Conservation (phyloP, 2,113 vertebrate species). For the Anarrhichthys ocellatus region DNA sequence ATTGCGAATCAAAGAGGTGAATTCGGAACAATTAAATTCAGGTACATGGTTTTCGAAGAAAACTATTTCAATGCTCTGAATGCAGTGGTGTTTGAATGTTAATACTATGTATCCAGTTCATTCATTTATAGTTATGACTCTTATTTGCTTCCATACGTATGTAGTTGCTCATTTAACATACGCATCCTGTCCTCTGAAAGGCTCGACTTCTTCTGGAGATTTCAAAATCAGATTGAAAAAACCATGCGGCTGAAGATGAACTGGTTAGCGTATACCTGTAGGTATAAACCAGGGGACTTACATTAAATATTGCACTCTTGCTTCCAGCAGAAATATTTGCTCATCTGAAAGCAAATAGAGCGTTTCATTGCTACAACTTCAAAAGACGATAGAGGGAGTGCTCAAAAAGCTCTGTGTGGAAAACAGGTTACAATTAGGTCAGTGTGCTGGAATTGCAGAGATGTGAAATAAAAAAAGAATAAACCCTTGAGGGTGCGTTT, state of each 20-base stretch:
- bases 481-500: conserved; percentile 46
- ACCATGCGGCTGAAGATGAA: background rate
- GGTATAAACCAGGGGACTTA: background rate
- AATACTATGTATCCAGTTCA: background rate
- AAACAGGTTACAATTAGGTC: conserved; percentile 68
- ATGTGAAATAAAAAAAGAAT: conserved; percentile 50
- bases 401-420: conserved; percentile 29
- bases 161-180: background rate
- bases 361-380: conserved; percentile 30
- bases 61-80: background rate
- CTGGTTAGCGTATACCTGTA: background rate
- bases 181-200: background rate
- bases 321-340: conserved; percentile 27
- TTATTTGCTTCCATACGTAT: background rate
- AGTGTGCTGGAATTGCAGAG: conserved; percentile 59
- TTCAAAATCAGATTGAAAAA: background rate
- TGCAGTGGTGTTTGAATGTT: background rate
- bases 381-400: conserved; percentile 15
- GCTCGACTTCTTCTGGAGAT: background rate
- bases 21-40: background rate
- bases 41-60: background rate
- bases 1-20: background rate
- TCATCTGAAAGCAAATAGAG: conserved; percentile 14
- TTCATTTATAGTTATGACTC: background rate
- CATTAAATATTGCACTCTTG: background rate